Evolutionary conservation across 2,888 invertebrate species (phyloP), one percentile per base, ranked within the genome.

Genomic region (Ditylenchus weischeri): DNA sequence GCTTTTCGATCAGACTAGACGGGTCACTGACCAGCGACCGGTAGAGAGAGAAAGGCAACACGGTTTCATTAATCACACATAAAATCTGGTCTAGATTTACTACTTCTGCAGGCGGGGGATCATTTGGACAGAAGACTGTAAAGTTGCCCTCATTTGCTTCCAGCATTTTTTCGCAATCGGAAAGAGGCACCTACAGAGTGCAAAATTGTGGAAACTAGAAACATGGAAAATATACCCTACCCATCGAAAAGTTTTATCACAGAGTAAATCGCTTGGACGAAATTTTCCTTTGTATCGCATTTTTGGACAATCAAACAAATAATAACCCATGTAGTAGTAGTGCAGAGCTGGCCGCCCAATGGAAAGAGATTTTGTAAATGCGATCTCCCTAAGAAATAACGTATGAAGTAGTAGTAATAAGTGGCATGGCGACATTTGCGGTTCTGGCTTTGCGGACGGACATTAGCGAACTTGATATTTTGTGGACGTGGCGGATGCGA

Each of bases 301-400:
- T 86, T 99, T 99, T 0, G 88, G 89, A n/a, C 98, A 98, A 0
- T 91, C 88, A 84, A 96, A 93, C 75, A 98, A 93, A 83, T 98
- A 99, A 85, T 89, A 99, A 19, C 98, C 98, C 93, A 99, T 92
- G 85, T 96, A 98, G 84, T 99, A 99, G 85, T 90, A 90, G 81
- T 88, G 86, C 5, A 96, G 84, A 15, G 88, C 85, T 0, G 90
- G 88, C 43, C 87, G 86, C 10, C 62, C 62, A 18, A 47, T 68
- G 21, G 76, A 86, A 38, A 95, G 84, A 65, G 88, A 86, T 77
- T 90, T 87, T 0, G 90, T 90, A 76, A 93, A 88, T 63, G 89
- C 89, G 64, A 96, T 88, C 87, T 98, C 96, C 82, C 93, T 92
- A 76, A 86, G 6, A 50, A 19, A 63, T 38, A 36, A 2, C 29